phyloP scores from a whole-genome alignment of 2,888 invertebrate species.

The Himalopsyche tibetana region DNA sequence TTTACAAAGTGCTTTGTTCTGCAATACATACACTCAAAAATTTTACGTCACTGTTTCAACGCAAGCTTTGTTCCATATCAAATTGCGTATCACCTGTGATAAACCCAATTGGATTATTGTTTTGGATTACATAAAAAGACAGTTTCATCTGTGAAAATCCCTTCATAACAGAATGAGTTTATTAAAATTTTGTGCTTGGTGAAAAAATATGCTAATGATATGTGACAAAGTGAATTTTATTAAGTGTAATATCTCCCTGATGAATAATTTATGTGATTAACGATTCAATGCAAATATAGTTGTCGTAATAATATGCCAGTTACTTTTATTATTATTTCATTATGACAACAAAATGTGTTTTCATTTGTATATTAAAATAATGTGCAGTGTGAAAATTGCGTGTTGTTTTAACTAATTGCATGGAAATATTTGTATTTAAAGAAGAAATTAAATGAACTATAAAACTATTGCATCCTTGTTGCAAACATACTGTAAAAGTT shows the following conservation, averaged over 20 bases:
- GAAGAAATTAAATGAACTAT: no score
- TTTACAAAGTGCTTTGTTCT: slow-evolving; percentile 27
- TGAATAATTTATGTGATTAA: slow-evolving; percentile 7
- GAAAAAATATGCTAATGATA: slow-evolving; percentile 6
- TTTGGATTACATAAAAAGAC: not conserved
- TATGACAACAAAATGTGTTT: not conserved
- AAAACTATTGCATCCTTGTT: no score
- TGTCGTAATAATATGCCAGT: not conserved
- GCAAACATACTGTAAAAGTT: no score
- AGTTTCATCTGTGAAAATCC: slow-evolving; percentile 8
- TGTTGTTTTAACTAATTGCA: no score
- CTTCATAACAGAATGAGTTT: not conserved
- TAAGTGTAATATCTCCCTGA: not conserved
- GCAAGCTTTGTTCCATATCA: slow-evolving; percentile 15
- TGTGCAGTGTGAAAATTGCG: slow-evolving; percentile 7
- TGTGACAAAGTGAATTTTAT: slow-evolving; percentile 23
- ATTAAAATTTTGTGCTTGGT: not conserved
- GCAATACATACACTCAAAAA: slow-evolving; percentile 8
- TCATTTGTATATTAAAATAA: not conserved
- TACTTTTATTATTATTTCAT: not conserved
- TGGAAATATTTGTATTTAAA: no score
- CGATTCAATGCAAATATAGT: not conserved
- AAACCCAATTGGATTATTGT: slow-evolving; percentile 8
- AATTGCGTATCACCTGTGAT: slow-evolving; percentile 2
- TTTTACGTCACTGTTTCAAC: not conserved